Conservation (phyloP, 2,888 invertebrate genomes). For the Elegia similella region DNA sequence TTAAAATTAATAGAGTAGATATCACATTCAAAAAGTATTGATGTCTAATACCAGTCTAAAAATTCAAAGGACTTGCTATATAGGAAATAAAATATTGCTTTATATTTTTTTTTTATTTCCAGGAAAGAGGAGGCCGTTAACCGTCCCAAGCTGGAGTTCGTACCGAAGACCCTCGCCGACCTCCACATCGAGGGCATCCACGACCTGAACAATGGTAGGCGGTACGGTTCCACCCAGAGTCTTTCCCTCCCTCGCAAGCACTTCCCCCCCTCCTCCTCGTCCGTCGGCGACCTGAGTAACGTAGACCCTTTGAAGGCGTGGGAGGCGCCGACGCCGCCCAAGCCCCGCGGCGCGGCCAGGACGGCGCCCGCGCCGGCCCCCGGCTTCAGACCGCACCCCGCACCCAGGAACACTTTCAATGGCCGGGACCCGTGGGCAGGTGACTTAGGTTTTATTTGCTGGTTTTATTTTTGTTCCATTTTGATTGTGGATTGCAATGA, state of each 20-base stretch:
- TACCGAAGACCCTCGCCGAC: slow-evolving; percentile 94
- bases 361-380: slow-evolving; percentile 41
- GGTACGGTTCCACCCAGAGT: slow-evolving; percentile 77
- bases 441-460: slow-evolving; percentile 80
- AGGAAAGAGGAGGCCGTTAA: slow-evolving; percentile 94
- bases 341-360: slow-evolving; percentile 24
- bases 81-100: too few species aligned
- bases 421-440: slow-evolving; percentile 83
- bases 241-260: slow-evolving; percentile 62
- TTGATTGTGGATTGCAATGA: slow-evolving; percentile 55
- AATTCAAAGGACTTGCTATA: too few species aligned
- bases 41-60: too few species aligned
- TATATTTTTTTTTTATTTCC: slow-evolving; percentile 36
- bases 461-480: slow-evolving; percentile 42
- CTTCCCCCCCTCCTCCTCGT: slow-evolving; percentile 60
- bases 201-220: slow-evolving; percentile 86
- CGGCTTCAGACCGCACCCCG: slow-evolving; percentile 61
- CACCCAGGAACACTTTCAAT: slow-evolving; percentile 66
- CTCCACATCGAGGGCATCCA: slow-evolving; percentile 89
- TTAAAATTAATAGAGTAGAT: too few species aligned
- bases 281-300: slow-evolving; percentile 64
- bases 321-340: slow-evolving; percentile 50
- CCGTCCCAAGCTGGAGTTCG: slow-evolving; percentile 94
- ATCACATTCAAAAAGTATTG: too few species aligned
- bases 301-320: slow-evolving; percentile 66